Evolutionary conservation across 2,888 invertebrate species (phyloP).

Genomic region (Acanthosepion esculentum): DNA sequence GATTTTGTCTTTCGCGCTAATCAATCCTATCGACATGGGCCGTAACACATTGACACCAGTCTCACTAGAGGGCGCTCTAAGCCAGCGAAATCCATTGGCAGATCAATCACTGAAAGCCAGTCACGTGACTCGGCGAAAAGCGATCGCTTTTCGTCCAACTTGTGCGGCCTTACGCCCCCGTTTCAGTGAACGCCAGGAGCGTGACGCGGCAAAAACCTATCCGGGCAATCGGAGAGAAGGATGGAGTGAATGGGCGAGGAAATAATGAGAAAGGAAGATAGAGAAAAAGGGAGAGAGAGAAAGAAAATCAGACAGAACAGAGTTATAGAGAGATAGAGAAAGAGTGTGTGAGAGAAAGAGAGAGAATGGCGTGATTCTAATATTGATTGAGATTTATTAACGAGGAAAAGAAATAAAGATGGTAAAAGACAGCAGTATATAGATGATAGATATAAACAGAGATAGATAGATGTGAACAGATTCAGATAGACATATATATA

Average conservation of each 20-base stretch:
- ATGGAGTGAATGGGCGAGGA: background rate
- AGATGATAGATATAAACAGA: too few relatives aligned
- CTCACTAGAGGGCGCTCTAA: constrained; percentile 3
- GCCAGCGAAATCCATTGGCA: background rate
- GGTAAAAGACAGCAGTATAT: too few relatives aligned
- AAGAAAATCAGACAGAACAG: too few relatives aligned
- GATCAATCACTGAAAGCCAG: constrained; percentile 33
- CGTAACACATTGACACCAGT: constrained; percentile 11
- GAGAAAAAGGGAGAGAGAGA: too few relatives aligned
- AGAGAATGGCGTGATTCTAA: background rate
- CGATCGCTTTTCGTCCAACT: background rate
- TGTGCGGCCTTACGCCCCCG: background rate
- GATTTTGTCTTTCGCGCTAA: background rate
- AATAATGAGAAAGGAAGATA: background rate
- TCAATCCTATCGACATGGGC: background rate
- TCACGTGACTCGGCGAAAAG: background rate
- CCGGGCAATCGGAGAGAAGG: too few relatives aligned
- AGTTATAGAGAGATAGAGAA: background rate
- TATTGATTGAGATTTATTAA: too few relatives aligned
- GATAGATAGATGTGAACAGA: too few relatives aligned
- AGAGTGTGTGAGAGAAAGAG: background rate
- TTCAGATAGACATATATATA: too few relatives aligned
- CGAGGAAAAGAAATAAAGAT: too few relatives aligned
- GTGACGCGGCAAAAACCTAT: background rate
- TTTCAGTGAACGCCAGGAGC: background rate